A percentile compares a stretch with the other conserved stretches of the same genome.
phyloP scores from a whole-genome alignment of 2,888 invertebrate genomes.

The Heliconius aoede region DNA sequence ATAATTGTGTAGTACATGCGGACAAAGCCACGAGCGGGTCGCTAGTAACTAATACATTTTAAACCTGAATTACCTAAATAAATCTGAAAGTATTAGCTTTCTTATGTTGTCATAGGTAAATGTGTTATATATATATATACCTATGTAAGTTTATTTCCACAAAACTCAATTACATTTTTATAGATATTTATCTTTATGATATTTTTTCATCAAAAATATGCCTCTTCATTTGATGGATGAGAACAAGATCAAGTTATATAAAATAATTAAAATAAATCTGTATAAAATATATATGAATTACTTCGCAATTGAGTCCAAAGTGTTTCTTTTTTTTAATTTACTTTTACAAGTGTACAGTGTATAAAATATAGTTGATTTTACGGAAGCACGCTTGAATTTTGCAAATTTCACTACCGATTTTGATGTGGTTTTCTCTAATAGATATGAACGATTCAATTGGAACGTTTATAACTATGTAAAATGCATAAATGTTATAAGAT shows the following conservation, averaged over 20 bases:
- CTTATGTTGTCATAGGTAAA: no score
- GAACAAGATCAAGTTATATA: neutral
- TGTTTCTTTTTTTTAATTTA: neutral
- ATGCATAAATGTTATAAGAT: neutral
- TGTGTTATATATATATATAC: neutral
- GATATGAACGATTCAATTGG: neutral
- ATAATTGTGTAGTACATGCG: no score
- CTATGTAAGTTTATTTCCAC: neutral
- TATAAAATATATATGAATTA: neutral
- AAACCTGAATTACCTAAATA: neutral
- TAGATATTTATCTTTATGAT: slow-evolving; percentile 19
- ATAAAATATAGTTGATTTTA: neutral
- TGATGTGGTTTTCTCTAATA: neutral
- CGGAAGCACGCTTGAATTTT: neutral
- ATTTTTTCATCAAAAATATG: neutral
- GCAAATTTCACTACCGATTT: neutral
- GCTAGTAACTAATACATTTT: neutral
- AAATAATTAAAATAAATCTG: neutral
- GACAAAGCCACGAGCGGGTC: no score
- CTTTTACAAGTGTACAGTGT: neutral
- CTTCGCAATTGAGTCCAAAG: neutral
- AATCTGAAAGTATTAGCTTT: no score
- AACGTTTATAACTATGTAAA: neutral
- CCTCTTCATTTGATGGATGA: neutral
- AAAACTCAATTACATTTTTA: slow-evolving; percentile 22